Evolutionary conservation across 2,888 invertebrate species (phyloP), one percentile per base, ranked within the genome.

Genomic region (Autographa pulchrina): DNA sequence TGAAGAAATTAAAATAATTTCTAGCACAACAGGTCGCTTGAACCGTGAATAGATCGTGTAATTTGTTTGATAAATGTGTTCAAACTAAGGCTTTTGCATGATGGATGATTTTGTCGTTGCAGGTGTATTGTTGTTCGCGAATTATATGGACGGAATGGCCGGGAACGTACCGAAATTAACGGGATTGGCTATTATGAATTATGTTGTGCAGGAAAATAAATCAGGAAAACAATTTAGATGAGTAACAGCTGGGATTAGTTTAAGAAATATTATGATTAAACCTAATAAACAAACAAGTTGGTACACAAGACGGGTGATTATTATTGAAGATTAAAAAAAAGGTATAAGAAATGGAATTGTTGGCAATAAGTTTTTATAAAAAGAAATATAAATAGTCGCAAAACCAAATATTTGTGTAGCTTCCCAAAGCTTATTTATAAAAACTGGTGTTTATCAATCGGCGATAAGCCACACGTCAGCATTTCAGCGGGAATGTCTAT

Each of bases 1-100:
- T 38, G 59, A 59, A 78, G 74, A 75, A 78, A 82, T 82, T 82
- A 78, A 78, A 82, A 82, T 82, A 80, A 80, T 73, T 79, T 82
- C 72, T 72, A 69, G 62, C 72, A 82, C 80, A 82, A 82, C 82
- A 82, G 82, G 80, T 77, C 65, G 70, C 60, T 71, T 56, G 63
- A 69, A 48, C 59, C 59, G 61, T 74, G 73, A 76, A 82, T 70
- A 72, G 72, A 78, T 80, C 70, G 78, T 63, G 72, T 75, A 68
- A 80, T 82, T 82, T 75, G 68, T 78, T 74, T 75, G 76, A 82
- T 82, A 80, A 82, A 82, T 82, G 72, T 58, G 32, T 70, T 75
- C 48, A 48, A 72, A 67, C 60, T 65, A 7, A 65, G 20, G 75
- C 31, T 70, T 66, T 16, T 41, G 48, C 48, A 6, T 64, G 63